phyloP scores from a whole-genome alignment of 2,888 invertebrate genomes.

The Epinotia demarniana region DNA sequence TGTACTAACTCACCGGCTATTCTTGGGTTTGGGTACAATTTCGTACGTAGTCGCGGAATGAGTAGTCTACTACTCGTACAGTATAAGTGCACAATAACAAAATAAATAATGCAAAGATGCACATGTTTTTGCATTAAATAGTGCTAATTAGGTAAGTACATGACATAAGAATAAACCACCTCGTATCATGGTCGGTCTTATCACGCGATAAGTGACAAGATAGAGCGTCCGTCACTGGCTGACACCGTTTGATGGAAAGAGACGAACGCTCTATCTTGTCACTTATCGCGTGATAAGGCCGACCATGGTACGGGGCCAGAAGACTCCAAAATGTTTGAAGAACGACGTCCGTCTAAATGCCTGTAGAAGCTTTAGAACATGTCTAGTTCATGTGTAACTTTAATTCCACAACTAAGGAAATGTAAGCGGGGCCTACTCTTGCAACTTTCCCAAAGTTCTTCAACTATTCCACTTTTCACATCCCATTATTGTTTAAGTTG shows the following conservation, averaged over 20 bases:
- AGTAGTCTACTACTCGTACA: neutral
- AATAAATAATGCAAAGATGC: neutral
- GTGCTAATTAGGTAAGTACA: no score
- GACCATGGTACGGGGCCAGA: no score
- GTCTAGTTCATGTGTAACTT: neutral
- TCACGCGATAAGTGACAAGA: no score
- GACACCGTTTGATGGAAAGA: no score
- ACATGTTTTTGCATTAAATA: no score
- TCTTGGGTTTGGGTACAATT: conserved; percentile 10
- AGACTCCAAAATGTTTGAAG: neutral
- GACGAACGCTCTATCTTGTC: no score
- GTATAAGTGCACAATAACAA: neutral
- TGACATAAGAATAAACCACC: no score
- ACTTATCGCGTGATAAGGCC: no score
- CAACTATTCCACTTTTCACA: conserved; percentile 41
- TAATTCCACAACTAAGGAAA: conserved; percentile 5
- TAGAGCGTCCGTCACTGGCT: no score
- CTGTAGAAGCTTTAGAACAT: neutral
- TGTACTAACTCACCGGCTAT: conserved; percentile 1
- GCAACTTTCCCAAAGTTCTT: conserved; percentile 26
- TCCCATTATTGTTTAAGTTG: conserved; percentile 45
- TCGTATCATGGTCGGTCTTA: no score
- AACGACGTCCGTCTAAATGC: neutral
- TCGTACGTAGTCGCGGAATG: neutral
- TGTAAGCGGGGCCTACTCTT: conserved; percentile 14